Base-by-base conservation (phyloP, 2,113 vertebrate genomes). In the Limanda limanda region DNA sequence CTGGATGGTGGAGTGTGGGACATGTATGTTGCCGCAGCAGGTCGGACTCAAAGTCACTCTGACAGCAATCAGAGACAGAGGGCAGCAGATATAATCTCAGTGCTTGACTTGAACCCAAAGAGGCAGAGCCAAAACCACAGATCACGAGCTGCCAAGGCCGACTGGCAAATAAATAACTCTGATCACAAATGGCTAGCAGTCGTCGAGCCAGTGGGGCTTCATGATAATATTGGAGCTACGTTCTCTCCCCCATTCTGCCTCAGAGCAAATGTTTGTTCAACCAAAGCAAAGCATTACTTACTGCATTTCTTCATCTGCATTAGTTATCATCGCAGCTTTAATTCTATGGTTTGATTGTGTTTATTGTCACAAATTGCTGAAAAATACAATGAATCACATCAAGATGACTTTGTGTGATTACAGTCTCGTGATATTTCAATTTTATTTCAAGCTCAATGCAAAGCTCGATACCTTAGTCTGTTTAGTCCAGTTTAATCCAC, bases 101-200 rank as follows among this genome's bases (percentile, higher is more conserved):
- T 52, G 51, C 18, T 54, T 54, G 57, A 18, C 37, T 83, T 56
- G 10, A 76, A 79, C 37, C 74, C 71, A 23, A 79, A 70, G 23
- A 4, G 61, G 51, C 62, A 17, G 25, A 74, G 47, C 63, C 66
- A 66, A 74, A 72, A 57, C 48, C 42, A 42, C 83, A 58, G 70
- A 78, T 73, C 73, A n/a, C 54, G 64, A 11, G 51, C 51, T 54
- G 51, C 7, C 51, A n/a, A 54, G 6, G 51, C 20, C 51, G 45
- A 78, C 56, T 74, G 67, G 61, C 27, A 73, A 74, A 74, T 69
- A 78, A 59, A 84, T 78, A 71, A 25, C 60, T 17, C 21, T 52
- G 73, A 78, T 89, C 35, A 75, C 58, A 72, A 47, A 76, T 55
- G 68, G 42, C 67, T 20, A 5, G 67, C 54, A 35, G 78, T 71